Base-by-base conservation (phyloP, 2,113 vertebrate species). In the Pseudolaguvia tuberculata region DNA sequence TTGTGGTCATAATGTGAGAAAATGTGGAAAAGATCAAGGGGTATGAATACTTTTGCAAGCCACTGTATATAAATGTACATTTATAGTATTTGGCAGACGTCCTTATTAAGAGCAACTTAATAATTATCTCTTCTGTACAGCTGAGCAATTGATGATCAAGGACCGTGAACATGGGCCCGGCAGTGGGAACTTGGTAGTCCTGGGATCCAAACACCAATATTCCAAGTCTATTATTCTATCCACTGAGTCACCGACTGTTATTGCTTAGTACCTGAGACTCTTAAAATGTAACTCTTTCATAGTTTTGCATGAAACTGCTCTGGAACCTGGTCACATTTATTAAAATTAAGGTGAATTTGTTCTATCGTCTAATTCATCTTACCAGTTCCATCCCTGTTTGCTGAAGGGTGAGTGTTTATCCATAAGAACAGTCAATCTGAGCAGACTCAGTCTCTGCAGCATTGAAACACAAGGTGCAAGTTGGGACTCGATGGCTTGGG, bases 311-410 rank as follows among this genome's bases (percentile, higher is more conserved):
- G 31, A 17, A 31, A n/a, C 58, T 20, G 61, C 20, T 3, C 61
- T 42, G 35, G 61, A 83, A 83, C 66, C 82, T 62, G 77, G 12
- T 45, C 39, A 45, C 42, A 69, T 58, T 81, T 50, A 79, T 42
- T 42, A 42, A 42, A 5, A 42, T 9, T 8, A 35, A 35, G 31
- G 6, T 35, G 31, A 35, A 72, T 66, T 51, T 73, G 62, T 52
- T 42, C 27, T 70, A 9, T 23, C 77, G 5, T 6, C n/a, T 71
- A 21, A 17, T 2, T 70, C 42, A 62, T 52, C 93, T 93, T 87
- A 95, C 94, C 94, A 95, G 86, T 90, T 94, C 94, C 94, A 95
- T 74, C 94, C 93, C 84, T 94, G 93, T 79, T 91, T 94, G 82
- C 92, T 93, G 87, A 88, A 88, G 2, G 93, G 93, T 0, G 93